Evolutionary conservation across 2,888 invertebrate species (phyloP).

Genomic region (Sesia apiformis): DNA sequence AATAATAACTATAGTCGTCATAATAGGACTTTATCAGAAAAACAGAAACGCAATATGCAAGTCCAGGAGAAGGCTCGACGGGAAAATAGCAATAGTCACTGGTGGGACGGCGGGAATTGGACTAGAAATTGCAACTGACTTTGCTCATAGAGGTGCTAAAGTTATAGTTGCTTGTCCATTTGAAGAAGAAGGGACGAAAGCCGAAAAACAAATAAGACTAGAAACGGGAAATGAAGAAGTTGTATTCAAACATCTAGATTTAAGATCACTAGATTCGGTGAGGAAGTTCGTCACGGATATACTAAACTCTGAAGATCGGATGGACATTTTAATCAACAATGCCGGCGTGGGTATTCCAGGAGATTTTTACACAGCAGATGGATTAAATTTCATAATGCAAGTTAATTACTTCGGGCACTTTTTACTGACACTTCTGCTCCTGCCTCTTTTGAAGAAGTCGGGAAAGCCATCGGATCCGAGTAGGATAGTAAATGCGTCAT

Average conservation of each 20-base stretch:
- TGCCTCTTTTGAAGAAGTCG: constrained; percentile 81
- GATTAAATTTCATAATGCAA: constrained; percentile 90
- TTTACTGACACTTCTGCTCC: constrained; percentile 89
- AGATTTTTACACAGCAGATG: constrained; percentile 80
- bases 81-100: constrained; percentile 51
- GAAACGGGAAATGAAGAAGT: constrained; percentile 80
- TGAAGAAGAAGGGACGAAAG: constrained; percentile 42
- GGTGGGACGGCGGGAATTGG: constrained; percentile 63
- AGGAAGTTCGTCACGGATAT: constrained; percentile 87
- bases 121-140: constrained; percentile 48
- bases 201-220: constrained; percentile 76
- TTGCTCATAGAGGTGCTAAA: constrained; percentile 51
- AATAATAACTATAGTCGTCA: constrained; percentile 3
- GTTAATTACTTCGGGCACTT: constrained; percentile 96
- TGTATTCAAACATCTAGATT: constrained; percentile 81
- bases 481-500: constrained; percentile 86
- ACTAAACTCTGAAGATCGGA: constrained; percentile 77
- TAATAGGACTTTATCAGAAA: constrained; percentile 53
- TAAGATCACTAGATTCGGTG: constrained; percentile 83
- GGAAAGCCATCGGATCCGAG: constrained; percentile 74
- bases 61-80: constrained; percentile 47
- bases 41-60: constrained; percentile 54
- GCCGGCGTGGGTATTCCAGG: constrained; percentile 84
- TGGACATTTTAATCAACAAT: constrained; percentile 92
- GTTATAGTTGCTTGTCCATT: constrained; percentile 61